Evolutionary conservation across 1,140 invertebrate species (phyloP).

Genomic region (Bombus affinis): DNA sequence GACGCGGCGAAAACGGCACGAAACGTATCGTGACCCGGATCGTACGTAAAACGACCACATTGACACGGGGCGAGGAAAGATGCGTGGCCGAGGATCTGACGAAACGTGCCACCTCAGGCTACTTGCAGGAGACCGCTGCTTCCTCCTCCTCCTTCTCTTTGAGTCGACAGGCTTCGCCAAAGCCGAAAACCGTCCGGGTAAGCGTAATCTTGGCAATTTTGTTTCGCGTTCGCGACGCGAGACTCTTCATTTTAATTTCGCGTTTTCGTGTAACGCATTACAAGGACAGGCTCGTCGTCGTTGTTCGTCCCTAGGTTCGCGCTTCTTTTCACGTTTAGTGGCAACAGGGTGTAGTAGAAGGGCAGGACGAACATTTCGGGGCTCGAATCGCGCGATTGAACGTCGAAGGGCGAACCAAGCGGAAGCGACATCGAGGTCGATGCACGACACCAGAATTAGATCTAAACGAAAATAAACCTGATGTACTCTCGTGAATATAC

Average conservation of each 20-base stretch:
- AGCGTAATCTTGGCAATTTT: conserved; percentile 45
- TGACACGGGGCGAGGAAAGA: conserved; percentile 93
- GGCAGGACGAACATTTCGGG: background rate
- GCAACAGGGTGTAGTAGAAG: background rate
- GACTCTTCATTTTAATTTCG: background rate
- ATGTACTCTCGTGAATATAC: too few relatives aligned
- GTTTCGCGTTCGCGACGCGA: background rate
- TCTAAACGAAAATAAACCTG: background rate
- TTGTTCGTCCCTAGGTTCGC: background rate
- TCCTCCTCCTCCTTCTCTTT: conserved; percentile 77
- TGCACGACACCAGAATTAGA: conserved; percentile 3
- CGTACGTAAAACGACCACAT: conserved; percentile 94
- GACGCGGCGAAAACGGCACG: conserved; percentile 88
- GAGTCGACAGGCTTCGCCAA: conserved; percentile 70
- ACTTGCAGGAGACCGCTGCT: conserved; percentile 78
- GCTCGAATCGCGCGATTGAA: background rate
- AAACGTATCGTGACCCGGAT: conserved; percentile 93
- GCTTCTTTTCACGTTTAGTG: background rate
- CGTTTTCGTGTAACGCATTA: background rate
- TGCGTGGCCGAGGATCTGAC: conserved; percentile 88
- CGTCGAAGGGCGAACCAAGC: conserved; percentile 62
- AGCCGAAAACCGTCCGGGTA: conserved; percentile 80
- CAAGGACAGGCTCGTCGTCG: background rate
- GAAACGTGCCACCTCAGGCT: conserved; percentile 81
- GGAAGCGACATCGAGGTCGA: conserved; percentile 10